A percentile compares a stretch with the other conserved stretches of the same genome.
Conservation (phyloP, 2,113 vertebrate genomes). For the Odontophorus gujanensis region DNA sequence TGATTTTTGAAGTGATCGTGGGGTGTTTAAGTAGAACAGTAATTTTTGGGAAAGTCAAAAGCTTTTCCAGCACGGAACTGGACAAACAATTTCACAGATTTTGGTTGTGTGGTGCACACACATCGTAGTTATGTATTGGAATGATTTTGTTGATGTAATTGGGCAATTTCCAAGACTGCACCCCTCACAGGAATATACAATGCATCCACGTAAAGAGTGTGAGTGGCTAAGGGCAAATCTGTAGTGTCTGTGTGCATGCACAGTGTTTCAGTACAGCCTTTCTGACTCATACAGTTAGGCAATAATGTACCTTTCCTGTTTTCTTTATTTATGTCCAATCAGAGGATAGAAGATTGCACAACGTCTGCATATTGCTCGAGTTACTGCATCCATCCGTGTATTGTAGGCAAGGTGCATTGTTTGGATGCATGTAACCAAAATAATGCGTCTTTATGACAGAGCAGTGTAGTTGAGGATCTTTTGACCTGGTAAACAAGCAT, state of each 20-base stretch:
- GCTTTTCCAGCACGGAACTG: neutral
- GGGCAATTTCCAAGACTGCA: neutral
- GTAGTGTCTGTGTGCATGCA: neutral
- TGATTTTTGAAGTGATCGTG: neutral
- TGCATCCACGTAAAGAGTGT: neutral
- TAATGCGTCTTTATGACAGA: neutral
- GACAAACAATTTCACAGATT: neutral
- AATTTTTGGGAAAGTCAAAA: neutral
- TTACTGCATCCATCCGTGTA: neutral
- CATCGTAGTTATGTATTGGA: neutral
- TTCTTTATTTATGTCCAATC: neutral
- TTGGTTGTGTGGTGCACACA: neutral
- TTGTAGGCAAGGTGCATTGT: neutral
- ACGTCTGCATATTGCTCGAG: neutral
- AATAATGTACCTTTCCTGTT: neutral
- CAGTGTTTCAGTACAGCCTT: neutral
- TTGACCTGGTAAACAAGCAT: neutral
- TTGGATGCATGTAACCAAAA: neutral
- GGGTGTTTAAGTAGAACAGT: neutral
- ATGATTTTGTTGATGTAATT: neutral
- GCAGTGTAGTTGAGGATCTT: neutral
- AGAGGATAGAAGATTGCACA: constrained; percentile 12
- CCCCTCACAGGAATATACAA: accelerated
- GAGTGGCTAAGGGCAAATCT: accelerated
- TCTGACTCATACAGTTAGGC: neutral